Conservation (phyloP, 1,140 invertebrate genomes). For the Apis mellifera region Amel_HAv3.1 CM009932.2:8567501-8568000, state of each 20-base stretch:
- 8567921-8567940: neutral
- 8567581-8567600: slow-evolving; percentile 33
- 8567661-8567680: slow-evolving; percentile 25
- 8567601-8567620: slow-evolving; percentile 43
- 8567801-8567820: neutral
- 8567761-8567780: slow-evolving; percentile 42
- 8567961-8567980: too few relatives aligned
- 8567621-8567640: slow-evolving; percentile 39
- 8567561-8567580: slow-evolving; percentile 52
- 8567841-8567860: neutral
- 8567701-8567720: slow-evolving; percentile 45
- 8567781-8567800: slow-evolving; percentile 13
- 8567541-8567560: neutral
- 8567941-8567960: too few relatives aligned
- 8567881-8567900: neutral
- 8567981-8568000: too few relatives aligned
- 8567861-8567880: too few relatives aligned
- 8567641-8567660: neutral
- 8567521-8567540: neutral
- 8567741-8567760: slow-evolving; percentile 42
- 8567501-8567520: slow-evolving; percentile 49
- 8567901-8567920: neutral
- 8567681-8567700: slow-evolving; percentile 24
- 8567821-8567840: neutral
- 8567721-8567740: slow-evolving; percentile 29